Conservation (phyloP, 2,113 vertebrate genomes). For the Misgurnus anguillicaudatus region DNA sequence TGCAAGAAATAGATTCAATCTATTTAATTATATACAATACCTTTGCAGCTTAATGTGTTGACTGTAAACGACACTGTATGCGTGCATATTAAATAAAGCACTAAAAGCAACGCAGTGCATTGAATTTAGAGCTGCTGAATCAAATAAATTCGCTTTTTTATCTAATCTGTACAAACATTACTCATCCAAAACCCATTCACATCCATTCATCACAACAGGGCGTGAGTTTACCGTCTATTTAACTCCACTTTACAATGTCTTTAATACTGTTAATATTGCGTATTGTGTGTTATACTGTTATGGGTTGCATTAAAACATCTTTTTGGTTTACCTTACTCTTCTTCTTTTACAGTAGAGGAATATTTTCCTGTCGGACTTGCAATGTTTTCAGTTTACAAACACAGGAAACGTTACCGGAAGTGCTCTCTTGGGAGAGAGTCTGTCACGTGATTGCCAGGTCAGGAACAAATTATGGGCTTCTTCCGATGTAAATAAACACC, state of each 20-base stretch:
- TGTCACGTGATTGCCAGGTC: constrained; percentile 58
- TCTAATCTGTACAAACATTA: background rate
- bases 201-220: constrained; percentile 32
- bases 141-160: background rate
- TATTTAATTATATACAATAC: background rate
- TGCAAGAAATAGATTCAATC: background rate
- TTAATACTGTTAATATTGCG: background rate
- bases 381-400: constrained; percentile 82
- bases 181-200: background rate
- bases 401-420: constrained; percentile 83
- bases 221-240: constrained; percentile 29
- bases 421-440: constrained; percentile 59
- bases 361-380: constrained; percentile 72
- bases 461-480: background rate
- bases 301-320: constrained; percentile 63
- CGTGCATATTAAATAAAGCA: background rate
- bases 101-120: background rate
- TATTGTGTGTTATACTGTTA: background rate
- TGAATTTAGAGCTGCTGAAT: background rate
- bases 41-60: background rate
- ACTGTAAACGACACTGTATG: background rate
- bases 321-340: constrained; percentile 64
- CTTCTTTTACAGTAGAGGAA: constrained; percentile 50
- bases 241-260: background rate
- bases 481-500: constrained; percentile 28